Conservation (phyloP, 2,888 invertebrate genomes). For the Drosophila quinaria region DNA sequence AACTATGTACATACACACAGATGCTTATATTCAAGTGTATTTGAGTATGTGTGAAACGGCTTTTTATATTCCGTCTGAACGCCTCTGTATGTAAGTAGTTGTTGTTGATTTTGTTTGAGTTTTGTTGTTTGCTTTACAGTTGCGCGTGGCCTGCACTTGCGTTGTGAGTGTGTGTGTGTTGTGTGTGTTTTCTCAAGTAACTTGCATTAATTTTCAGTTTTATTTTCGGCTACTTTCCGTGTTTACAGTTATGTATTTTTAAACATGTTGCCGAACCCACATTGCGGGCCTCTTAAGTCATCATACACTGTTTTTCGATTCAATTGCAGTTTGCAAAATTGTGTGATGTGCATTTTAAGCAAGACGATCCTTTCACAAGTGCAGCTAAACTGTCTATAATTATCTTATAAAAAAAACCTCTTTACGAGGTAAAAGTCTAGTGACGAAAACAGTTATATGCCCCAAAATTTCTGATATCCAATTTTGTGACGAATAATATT, state of each 20-base stretch:
- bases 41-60: constrained; percentile 36
- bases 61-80: constrained; percentile 46
- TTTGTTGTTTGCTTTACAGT: constrained; percentile 59
- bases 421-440: no score
- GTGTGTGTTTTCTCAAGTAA: constrained; percentile 32
- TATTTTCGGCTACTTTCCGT: constrained; percentile 50
- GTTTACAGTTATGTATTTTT: constrained; percentile 50
- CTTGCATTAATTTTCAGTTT: constrained; percentile 49
- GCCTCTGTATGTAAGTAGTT: constrained; percentile 18
- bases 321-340: background rate
- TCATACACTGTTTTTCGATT: constrained; percentile 16
- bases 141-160: constrained; percentile 69
- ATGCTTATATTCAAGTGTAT: constrained; percentile 3
- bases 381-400: background rate
- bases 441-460: no score
- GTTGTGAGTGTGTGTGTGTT: background rate
- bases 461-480: no score
- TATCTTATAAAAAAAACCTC: no score
- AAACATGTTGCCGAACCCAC: constrained; percentile 46
- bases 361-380: background rate
- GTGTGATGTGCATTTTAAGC: background rate
- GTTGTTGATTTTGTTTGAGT: constrained; percentile 41
- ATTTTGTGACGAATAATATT: no score
- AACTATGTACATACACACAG: constrained; percentile 7
- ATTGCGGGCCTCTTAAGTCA: constrained; percentile 43